Percentiles rank a stretch among this genome's conserved stretches.
Conservation (phyloP, 2,113 vertebrate species). For the Charadrius vociferus region DNA sequence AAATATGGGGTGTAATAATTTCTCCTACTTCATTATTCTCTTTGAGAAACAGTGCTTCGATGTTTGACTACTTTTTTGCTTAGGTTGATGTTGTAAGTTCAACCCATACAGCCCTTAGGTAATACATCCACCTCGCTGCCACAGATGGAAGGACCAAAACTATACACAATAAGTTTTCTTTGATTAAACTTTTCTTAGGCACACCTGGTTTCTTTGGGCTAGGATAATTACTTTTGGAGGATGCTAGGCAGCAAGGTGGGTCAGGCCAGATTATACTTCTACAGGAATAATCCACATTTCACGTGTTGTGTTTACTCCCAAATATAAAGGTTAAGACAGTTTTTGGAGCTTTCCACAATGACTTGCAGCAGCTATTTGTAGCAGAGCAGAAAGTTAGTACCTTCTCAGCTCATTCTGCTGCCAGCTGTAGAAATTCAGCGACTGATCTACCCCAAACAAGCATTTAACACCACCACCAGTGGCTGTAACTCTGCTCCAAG, state of each 20-base stretch:
- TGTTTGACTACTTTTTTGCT: neutral
- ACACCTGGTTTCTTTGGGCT: neutral
- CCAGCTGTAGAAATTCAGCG: neutral
- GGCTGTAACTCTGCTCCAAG: neutral
- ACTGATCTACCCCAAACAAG: neutral
- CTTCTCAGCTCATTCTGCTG: neutral
- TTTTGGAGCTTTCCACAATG: neutral
- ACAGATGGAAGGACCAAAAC: neutral
- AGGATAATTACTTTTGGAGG: neutral
- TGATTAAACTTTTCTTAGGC: neutral
- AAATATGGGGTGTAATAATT: neutral
- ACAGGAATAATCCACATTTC: neutral
- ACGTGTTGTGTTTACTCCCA: neutral
- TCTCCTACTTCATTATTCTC: neutral
- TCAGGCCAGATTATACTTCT: neutral
- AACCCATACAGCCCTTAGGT: neutral
- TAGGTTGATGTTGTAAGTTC: neutral
- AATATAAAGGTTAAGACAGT: neutral
- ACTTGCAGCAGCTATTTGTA: neutral
- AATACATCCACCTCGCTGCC: neutral
- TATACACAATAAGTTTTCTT: neutral
- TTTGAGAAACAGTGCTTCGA: neutral
- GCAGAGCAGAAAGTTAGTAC: neutral
- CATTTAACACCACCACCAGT: neutral
- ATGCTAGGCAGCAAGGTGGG: neutral